Evolutionary conservation across 2,888 invertebrate genomes (phyloP).

Genomic region (Drosophila cognata): DNA sequence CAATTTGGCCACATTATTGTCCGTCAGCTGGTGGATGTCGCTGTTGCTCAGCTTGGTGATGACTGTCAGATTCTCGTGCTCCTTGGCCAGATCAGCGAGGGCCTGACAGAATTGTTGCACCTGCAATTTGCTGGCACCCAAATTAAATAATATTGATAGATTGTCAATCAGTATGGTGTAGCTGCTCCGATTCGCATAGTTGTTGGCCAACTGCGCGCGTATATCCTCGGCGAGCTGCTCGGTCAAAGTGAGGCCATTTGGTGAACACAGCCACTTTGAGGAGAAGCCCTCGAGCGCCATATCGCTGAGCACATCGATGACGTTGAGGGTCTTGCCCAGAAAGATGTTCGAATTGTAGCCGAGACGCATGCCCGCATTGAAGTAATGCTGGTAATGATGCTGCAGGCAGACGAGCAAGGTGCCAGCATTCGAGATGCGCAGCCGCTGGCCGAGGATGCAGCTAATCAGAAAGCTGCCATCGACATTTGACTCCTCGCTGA

Average conservation of each 20-base stretch:
- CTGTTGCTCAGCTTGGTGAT: slow-evolving; percentile 87
- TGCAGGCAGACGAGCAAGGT: slow-evolving; percentile 89
- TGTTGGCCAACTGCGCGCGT: slow-evolving; percentile 67
- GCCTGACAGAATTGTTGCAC: slow-evolving; percentile 78
- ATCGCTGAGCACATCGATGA: slow-evolving; percentile 86
- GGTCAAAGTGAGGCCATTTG: slow-evolving; percentile 83
- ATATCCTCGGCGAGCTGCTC: slow-evolving; percentile 72
- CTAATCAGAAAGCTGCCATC: slow-evolving; percentile 91
- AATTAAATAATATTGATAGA: slow-evolving; percentile 89
- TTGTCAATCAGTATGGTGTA: slow-evolving; percentile 90
- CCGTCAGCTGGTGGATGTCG: slow-evolving; percentile 87
- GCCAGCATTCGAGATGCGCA: slow-evolving; percentile 87
- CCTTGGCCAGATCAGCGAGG: slow-evolving; percentile 70
- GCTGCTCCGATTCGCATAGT: slow-evolving; percentile 77
- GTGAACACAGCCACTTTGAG: slow-evolving; percentile 76
- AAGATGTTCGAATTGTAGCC: slow-evolving; percentile 89
- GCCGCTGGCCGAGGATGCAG: slow-evolving; percentile 88
- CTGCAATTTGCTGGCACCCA: slow-evolving; percentile 84
- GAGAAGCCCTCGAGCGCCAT: slow-evolving; percentile 84
- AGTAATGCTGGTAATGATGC: slow-evolving; percentile 90
- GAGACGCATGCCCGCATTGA: slow-evolving; percentile 90
- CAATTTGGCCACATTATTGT: slow-evolving; percentile 88
- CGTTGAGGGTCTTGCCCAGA: slow-evolving; percentile 85
- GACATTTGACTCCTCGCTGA: slow-evolving; percentile 89
- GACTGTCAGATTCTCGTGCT: slow-evolving; percentile 85